Base-by-base conservation (phyloP, 1,140 invertebrate species). In the Mesaphorura yosii region DNA sequence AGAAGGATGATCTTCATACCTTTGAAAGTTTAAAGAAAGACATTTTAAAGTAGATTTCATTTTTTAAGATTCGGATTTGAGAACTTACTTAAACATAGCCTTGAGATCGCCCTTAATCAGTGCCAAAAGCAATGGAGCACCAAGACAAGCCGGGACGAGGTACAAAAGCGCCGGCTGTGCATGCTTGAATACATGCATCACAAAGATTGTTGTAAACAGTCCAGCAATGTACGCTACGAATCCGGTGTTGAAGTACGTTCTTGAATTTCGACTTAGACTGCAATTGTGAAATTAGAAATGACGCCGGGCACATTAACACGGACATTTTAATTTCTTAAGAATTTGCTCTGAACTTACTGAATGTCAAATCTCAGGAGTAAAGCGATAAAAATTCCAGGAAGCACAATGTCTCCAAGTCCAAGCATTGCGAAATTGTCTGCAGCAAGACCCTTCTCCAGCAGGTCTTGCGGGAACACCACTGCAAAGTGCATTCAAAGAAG, bases 321-420 rank as follows among this genome's bases (percentile, higher is more conserved):
- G 10, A n/a, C 10, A 34, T 10, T 10, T 10, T 10, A n/a, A 19
- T 7, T 7, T 7, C 6, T 10, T 46, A 6, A 25, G 19, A 15
- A 7, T 46, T 5, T 26, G 14, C 10, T 46, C 7, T 46, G 5
- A 46, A 51, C 64, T 63, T 68, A 79, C 78, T 77, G 78, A 60
- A 84, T 77, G 75, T 99, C 96, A 73, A 96, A 99, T 64, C 96
- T 79, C 15, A 98, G 76, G 17, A 99, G 73, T 1, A 99, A 76
- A 2, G 96, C 95, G 68, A 99, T 97, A 69, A 99, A 99, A 60
- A 98, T 98, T 53, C 96, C 96, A 19, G 95, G 96, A 63, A 99
- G 88, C 7, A 99, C 94, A 65, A 99, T 97, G 68, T 99, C 96
- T 20, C 96, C 96, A 4, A 99, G 76, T 5, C 96, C 96, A 14